Base-by-base conservation (phyloP, 2,888 invertebrate genomes). In the Orthosia gothica region DNA sequence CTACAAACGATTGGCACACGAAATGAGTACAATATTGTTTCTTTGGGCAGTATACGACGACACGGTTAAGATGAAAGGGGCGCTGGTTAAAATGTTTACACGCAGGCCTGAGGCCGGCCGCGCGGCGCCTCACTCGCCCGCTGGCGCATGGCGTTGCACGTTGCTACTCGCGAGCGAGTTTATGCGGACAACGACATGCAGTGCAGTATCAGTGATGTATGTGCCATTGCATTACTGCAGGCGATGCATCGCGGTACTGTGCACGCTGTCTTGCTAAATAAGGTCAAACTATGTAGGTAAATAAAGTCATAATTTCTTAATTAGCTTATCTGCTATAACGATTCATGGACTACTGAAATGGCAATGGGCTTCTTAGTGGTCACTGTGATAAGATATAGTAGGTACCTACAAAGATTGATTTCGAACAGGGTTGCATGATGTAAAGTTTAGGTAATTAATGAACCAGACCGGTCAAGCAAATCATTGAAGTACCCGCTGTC, bases 81-180 rank as follows among this genome's bases (percentile, higher is more conserved):
- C 65, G 55, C 76, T 68, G 78, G 74, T 64, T 80, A 83, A 83
- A 85, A 83, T 86, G 86, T 86, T 86, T 86, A 87, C 78, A 65
- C 47, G 20, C n/a, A 45, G 62, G 40, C 26, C 66, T 16, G 66
- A 18, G 57, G 67, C 74, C 74, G 82, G 57, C 70, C 12, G 54
- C 57, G 40, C 59, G 57, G 67, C 74, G 65, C 76, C 75, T 3
- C 26, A 18, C n/a, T 62, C 13, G 45, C n/a, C 11, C 62, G 47
- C 52, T 4, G 20, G 7, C 47, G 58, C 23, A 47, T 4, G 20
- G 7, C 47, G 58, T 23, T 23, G 40, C n/a, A 16, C 49, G 58
- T 23, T 23, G 40, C n/a, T 49, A n/a, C 70, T 49, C 63, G 63
- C 68, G 52, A 4, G 26, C 50, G 20, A 1, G 13, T 63, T 66